Base-by-base conservation (phyloP, 2,797 vertebrate genomes). In the Podarcis lilfordi region DNA sequence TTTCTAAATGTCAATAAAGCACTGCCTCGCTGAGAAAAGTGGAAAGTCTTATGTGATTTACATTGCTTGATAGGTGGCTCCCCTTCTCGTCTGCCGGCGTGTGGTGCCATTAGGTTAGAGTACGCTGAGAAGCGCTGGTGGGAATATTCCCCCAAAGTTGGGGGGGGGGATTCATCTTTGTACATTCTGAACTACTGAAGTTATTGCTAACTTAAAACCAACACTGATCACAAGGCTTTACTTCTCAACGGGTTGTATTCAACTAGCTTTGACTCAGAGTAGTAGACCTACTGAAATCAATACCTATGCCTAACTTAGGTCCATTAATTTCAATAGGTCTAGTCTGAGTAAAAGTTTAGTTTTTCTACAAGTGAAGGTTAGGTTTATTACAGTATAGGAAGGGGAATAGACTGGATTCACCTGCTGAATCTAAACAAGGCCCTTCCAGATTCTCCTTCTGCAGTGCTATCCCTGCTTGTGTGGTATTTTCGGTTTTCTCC, bases 1-100 rank as follows among this genome's bases (percentile, higher is more conserved):
- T 93, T 86, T 91, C 89, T 85, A 90, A 93, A 91, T 90, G 91
- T 81, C 90, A 93, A n/a, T 84, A 83, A 85, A 91, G 90, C 76
- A 72, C 72, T 59, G 86, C 74, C 86, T 80, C 0, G 0, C 80
- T 69, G 86, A 82, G 86, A 82, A 84, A 71, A n/a, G 45, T 0
- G 8, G 0, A 89, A 89, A 89, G 88, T 85, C 83, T 89, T 89
- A 85, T 89, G 13, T 1, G 61, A 37, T 82, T 87, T 27, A 83
- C 66, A 89, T 91, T 61, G 90, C 3, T 40, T 23, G 0, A 0
- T 35, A 25, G 69, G 84, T 77, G 76, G 64, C 80, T 77, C 82
- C 80, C 0, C 1, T 75, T 66, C 80, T 5, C 23, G 43, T 15
- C 83, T 8, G 29, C 17, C 25, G 29, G 6, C 50, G 35, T 43